These are phyloP conservation scores for Dolichopus griseipennis DNA, from an alignment of 2,888 invertebrate species.

Conservation along the genomic window DNA sequence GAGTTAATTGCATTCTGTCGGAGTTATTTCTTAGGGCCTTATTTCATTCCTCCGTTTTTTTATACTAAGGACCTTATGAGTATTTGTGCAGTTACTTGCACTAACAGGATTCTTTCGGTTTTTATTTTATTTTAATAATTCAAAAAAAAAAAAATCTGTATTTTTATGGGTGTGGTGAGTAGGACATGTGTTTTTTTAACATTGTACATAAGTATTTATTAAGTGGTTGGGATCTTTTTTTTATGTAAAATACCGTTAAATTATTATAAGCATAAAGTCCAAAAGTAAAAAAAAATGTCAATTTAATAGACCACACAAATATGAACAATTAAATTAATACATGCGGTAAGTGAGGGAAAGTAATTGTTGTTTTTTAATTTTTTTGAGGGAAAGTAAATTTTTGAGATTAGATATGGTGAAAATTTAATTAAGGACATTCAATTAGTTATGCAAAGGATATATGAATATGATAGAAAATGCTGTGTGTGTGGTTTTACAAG, in stretches of 20 bases:
- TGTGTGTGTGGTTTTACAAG: not conserved
- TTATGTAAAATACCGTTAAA: not conserved
- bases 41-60: too few relatives aligned
- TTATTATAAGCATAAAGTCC: not conserved
- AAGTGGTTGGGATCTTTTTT: not conserved
- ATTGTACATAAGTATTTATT: not conserved
- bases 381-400: too few relatives aligned
- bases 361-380: not conserved
- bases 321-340: not conserved
- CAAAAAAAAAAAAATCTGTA: not conserved
- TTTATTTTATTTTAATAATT: not conserved
- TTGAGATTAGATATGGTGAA: not conserved
- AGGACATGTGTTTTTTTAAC: slow-evolving; percentile 1
- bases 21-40: too few relatives aligned
- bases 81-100: too few relatives aligned
- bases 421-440: not conserved
- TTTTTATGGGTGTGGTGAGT: not conserved
- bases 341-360: not conserved
- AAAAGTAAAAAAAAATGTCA: too few relatives aligned
- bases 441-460: not conserved
- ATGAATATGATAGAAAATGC: not conserved
- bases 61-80: too few relatives aligned
- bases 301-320: not conserved
- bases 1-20: too few relatives aligned
- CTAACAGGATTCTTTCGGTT: not conserved